phyloP scores from a whole-genome alignment of 2,888 invertebrate genomes.

The Synergus japonicus region DNA sequence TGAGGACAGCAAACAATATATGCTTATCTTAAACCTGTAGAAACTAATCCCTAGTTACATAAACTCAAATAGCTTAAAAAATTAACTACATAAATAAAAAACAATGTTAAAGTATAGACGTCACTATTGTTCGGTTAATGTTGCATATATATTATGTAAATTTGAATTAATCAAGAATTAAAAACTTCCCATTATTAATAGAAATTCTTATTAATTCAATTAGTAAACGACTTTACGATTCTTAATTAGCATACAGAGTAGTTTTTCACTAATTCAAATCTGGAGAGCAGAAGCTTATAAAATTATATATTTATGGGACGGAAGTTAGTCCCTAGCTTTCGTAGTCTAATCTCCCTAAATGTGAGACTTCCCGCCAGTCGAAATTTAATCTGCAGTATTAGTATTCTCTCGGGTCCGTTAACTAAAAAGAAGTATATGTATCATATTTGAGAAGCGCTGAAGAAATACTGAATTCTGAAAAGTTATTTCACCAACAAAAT shows the following conservation, averaged over 20 bases:
- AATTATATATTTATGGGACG: neutral
- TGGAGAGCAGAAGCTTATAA: neutral
- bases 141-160: too few relatives aligned
- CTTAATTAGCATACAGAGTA: neutral
- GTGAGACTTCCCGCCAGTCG: neutral
- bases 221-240: neutral
- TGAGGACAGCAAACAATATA: neutral
- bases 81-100: neutral
- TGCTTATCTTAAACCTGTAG: conserved; percentile 24
- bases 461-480: conserved; percentile 24
- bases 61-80: conserved; percentile 5
- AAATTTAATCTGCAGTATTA: conserved; percentile 1
- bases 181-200: too few relatives aligned
- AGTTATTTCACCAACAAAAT: conserved; percentile 17
- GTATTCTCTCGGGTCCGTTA: neutral
- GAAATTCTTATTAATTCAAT: neutral
- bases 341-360: neutral
- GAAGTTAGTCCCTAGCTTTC: neutral
- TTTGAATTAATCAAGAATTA: too few relatives aligned
- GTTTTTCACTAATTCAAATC: too few relatives aligned
- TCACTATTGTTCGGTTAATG: too few relatives aligned
- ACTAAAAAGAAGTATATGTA: neutral
- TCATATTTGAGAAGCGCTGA: neutral
- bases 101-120: neutral
- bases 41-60: neutral